Evolutionary conservation across 2,113 vertebrate species (phyloP).

Genomic region (Arothron firmamentum): DNA sequence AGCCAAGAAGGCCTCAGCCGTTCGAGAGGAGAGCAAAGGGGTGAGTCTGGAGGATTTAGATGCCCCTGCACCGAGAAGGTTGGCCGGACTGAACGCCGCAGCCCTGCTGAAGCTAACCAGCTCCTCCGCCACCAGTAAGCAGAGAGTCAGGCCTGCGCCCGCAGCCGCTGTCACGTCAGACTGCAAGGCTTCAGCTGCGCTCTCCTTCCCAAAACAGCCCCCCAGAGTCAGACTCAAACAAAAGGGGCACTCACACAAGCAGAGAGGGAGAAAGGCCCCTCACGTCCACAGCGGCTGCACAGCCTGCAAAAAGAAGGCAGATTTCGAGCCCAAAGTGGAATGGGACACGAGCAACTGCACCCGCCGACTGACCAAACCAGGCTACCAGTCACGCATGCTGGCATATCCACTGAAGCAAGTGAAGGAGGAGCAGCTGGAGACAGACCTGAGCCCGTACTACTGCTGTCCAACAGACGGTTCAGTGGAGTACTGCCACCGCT

Average conservation of each 20-base stretch:
- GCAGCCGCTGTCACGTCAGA: slow-evolving; percentile 62
- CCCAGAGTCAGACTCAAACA: slow-evolving; percentile 72
- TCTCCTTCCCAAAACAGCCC: slow-evolving; percentile 35
- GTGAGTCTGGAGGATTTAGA: slow-evolving; percentile 56
- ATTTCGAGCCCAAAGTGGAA: slow-evolving; percentile 70
- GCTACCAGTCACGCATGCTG: slow-evolving; percentile 71
- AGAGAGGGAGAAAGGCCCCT: slow-evolving; percentile 33
- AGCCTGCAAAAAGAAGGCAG: slow-evolving; percentile 76
- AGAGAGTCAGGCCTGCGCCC: slow-evolving; percentile 57
- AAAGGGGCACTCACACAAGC: slow-evolving; percentile 47
- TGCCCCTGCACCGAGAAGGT: slow-evolving; percentile 82
- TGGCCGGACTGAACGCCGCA: slow-evolving; percentile 92
- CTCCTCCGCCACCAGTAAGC: slow-evolving; percentile 72
- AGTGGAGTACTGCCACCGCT: slow-evolving; percentile 81
- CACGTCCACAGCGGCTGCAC: slow-evolving; percentile 67
- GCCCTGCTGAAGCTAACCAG: slow-evolving; percentile 91
- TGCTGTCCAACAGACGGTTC: slow-evolving; percentile 78
- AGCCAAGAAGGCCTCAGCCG: slow-evolving; percentile 56
- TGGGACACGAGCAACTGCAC: slow-evolving; percentile 56
- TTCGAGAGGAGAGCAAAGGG: slow-evolving; percentile 4
- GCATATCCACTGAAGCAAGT: slow-evolving; percentile 72
- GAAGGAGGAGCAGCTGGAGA: slow-evolving; percentile 75
- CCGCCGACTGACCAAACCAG: slow-evolving; percentile 62
- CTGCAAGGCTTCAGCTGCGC: slow-evolving; percentile 24
- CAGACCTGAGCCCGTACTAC: slow-evolving; percentile 74